phyloP scores from a whole-genome alignment of 2,888 invertebrate species.

The Calliphora vomitoria region DNA sequence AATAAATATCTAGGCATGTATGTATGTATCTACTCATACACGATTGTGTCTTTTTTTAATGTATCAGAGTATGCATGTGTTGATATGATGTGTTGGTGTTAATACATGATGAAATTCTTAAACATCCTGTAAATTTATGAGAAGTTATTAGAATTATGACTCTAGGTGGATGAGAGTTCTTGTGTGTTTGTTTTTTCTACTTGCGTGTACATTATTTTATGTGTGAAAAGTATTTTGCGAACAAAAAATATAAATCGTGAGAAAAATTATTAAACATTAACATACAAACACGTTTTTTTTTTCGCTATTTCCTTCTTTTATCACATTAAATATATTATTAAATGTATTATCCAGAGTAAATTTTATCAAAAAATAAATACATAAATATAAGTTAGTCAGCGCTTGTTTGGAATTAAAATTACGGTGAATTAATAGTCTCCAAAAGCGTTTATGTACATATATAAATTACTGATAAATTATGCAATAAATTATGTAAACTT shows the following conservation, averaged over 20 bases:
- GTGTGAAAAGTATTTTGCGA: neutral
- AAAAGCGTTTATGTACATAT: neutral
- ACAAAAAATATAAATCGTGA: conserved; percentile 27
- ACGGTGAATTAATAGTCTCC: conserved; percentile 7
- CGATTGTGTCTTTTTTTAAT: neutral
- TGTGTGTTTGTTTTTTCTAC: neutral
- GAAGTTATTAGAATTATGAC: conserved; percentile 44
- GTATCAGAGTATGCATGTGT: neutral
- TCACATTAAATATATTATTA: conserved; percentile 22
- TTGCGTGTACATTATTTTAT: neutral
- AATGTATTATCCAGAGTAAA: conserved; percentile 10
- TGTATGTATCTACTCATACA: neutral
- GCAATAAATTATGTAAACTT: conserved; percentile 12
- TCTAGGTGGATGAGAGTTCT: neutral
- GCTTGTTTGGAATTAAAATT: conserved; percentile 18
- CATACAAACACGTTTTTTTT: neutral
- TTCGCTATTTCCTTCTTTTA: neutral
- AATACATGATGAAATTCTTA: conserved; percentile 59
- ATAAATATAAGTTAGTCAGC: conserved; percentile 18
- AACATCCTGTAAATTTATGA: conserved; percentile 61
- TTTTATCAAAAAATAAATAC: neutral
- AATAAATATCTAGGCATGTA: conserved; percentile 11
- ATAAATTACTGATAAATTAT: neutral
- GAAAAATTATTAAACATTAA: conserved; percentile 45
- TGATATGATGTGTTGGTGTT: conserved; percentile 46